Evolutionary conservation across 2,113 vertebrate genomes (phyloP), one percentile per base, ranked within the genome.

Genomic region (Ploceus nigricollis): DNA sequence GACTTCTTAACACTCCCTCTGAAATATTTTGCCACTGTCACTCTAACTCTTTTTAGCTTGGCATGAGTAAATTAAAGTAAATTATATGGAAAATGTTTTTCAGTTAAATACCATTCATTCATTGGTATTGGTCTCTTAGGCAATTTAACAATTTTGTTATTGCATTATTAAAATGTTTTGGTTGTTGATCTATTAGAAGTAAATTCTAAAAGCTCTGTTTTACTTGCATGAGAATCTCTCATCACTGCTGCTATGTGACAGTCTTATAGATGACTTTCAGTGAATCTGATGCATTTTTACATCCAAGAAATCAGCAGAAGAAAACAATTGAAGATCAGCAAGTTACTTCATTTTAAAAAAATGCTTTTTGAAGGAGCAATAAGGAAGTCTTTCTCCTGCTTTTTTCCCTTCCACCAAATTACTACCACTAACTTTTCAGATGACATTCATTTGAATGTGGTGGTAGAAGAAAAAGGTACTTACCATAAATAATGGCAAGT

Each of bases 401-500:
- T 93, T 97, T 96, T 97, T 86, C 94, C 95, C 94, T 94, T 92
- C 60, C 56, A 91, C 72, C 89, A 83, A 89, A 75, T 81, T 75
- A 39, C 95, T 97, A 30, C 94, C 90, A 72, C 80, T 93, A 68
- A 93, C 86, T 92, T 94, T 96, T 97, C 96, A 96, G 97, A 96
- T 98, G 97, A 97, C 95, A 97, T 97, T 97, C 96, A 97, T 98
- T 98, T 98, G 97, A 96, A 93, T 96, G 87, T 93, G 95, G 87
- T 96, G 92, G 96, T 96, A 97, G 81, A 96, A 95, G 82, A 90
- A 94, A 96, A 97, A 92, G 73, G 89, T 89, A 97, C 95, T 97
- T 97, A 94, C 88, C 89, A 89, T 97, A 94, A 97, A 71, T 97
- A 95, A 97, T 97, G 97, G 97, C 72, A 66, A 97, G 93, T 97